A percentile compares a stretch with the other conserved stretches of the same genome.
Conservation (phyloP, 2,113 vertebrate genomes). For the Cyanocitta stelleri region DNA sequence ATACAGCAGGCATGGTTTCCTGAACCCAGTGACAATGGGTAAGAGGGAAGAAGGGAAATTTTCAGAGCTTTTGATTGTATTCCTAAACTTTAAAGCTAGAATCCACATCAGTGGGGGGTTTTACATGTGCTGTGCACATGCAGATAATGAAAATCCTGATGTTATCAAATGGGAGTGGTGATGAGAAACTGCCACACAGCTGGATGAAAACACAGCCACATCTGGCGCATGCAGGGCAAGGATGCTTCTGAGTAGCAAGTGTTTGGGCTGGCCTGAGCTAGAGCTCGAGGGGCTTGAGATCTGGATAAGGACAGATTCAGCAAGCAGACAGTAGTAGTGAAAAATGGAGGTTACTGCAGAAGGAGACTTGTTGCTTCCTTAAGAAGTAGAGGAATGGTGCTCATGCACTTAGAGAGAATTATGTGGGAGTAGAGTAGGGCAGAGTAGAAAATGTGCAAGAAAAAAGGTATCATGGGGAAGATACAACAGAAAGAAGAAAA, state of each 20-base stretch:
- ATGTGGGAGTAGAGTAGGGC: neutral
- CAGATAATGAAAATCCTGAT: neutral
- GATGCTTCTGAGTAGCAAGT: neutral
- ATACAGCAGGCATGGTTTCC: neutral
- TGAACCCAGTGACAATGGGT: neutral
- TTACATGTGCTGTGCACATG: neutral
- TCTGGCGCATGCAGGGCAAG: neutral
- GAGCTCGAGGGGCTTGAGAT: neutral
- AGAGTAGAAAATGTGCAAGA: neutral
- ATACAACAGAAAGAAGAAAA: neutral
- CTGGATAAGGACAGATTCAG: neutral
- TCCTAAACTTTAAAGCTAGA: neutral
- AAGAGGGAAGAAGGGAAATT: neutral
- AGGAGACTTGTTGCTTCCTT: neutral
- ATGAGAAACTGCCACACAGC: rapidly evolving
- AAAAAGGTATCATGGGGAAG: neutral
- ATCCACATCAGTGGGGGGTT: rapidly evolving
- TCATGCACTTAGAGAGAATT: neutral
- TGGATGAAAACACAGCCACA: neutral
- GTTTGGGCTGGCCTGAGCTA: neutral
- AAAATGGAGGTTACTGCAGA: neutral
- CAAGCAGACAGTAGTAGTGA: neutral
- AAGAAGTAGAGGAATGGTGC: neutral
- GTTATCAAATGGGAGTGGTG: neutral
- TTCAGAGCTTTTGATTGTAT: neutral